Evolutionary conservation across 2,113 vertebrate genomes (phyloP), one percentile per base, ranked within the genome.

Genomic region (Felis chaus): DNA sequence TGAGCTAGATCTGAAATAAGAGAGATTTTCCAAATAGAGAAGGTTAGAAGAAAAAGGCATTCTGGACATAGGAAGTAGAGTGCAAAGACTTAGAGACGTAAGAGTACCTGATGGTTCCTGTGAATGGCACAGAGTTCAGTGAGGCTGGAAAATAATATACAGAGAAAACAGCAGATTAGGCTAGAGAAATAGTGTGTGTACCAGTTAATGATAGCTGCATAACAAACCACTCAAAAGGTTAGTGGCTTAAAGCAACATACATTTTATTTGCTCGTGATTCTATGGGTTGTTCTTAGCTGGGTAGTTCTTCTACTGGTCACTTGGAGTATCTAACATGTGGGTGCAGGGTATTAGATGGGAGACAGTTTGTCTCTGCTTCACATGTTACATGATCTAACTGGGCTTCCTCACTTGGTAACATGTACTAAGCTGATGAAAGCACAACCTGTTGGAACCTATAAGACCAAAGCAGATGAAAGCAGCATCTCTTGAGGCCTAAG

Each of bases 81-180:
- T 61, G 23, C 41, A 88, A 85, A 87, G 33, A 68, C 57, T 15
- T n/a, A 41, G 55, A 94, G 71, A n/a, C 18, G 78, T 39, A 23
- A 57, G 50, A 90, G 45, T 21, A 23, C 16, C 31, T 78, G 61
- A 36, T 82, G 68, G 61, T 57, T 93, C 65, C 61, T 65, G 45
- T 36, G 80, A 82, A n/a, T 39, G 61, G 39, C 33, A 33, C 50
- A 33, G 68, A 76, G 3, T 86, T 82, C 15, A 25, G 1, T 39
- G 61, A 94, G 39, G 21, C 93, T 89, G 53, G 91, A 89, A 92
- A 76, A 69, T 39, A 85, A 45, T 89, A 11, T n/a, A 89, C 33
- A 57, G 50, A 29, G 23, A 69, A 63, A 84, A 53, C n/a, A 63
- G 23, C 31, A 12, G 48, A 68, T 61, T 29, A 89, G n/a, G 57